Evolutionary conservation across 2,888 invertebrate species (phyloP), one percentile per base, ranked within the genome.

Genomic region (Zaprionus bogoriensis): DNA sequence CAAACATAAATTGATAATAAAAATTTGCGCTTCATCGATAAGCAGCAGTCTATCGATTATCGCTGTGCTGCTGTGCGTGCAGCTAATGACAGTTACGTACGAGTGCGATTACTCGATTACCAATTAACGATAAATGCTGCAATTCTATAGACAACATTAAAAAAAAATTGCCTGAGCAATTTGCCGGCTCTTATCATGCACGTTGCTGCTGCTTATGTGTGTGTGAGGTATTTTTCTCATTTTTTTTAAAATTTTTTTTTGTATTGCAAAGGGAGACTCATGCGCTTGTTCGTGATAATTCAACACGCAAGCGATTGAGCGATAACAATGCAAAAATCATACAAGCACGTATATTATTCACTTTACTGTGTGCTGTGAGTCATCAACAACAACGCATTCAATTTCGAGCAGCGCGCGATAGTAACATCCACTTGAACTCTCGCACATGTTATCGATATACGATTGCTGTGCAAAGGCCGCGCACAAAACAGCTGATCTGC

Each of bases 241-340:
- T n/a, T n/a, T n/a, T 36, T 30, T 36, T 17, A 36, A 36, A 36
- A n/a, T n/a, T n/a, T n/a, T n/a, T n/a, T n/a, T n/a, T n/a, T n/a
- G 32, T 17, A 36, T 36, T 36, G 17, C 17, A 36, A 12, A 25
- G 32, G 38, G 20, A 25, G 45, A 39, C 36, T 48, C 36, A 66
- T 51, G 32, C 38, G 32, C 44, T 58, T 57, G 54, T 63, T 61
- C 47, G 58, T 58, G 74, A 86, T 77, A 79, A 79, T 79, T 59
- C 58, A 52, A 52, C 86, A 86, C 74, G 86, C 80, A 63, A 85
- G 30, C 63, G 66, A 69, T 81, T 75, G 64, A 44, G 32, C 23
- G 62, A 77, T 67, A 62, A 53, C 42, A 64, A 47, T 41, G 42
- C 23, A 55, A 20, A 14, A 14, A 47, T n/a, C 14, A 41, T 44